Evolutionary conservation across 2,888 invertebrate species (phyloP).

Genomic region (Andrena trimmerana): DNA sequence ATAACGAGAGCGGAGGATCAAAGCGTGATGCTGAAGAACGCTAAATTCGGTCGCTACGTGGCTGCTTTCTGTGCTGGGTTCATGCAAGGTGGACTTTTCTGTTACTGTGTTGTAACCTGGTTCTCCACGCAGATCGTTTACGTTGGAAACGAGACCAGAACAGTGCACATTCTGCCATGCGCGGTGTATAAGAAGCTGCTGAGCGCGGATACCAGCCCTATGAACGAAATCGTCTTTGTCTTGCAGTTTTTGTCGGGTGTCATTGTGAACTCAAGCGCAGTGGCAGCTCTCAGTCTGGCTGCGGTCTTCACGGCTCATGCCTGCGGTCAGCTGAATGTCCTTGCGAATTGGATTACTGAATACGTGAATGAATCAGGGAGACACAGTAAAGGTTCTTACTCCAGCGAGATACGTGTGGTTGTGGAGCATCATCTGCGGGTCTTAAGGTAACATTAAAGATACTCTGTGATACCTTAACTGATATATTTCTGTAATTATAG

Average conservation of each 20-base stretch:
- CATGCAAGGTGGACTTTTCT: conserved; percentile 55
- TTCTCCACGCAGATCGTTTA: conserved; percentile 3
- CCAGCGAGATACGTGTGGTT: conserved; percentile 40
- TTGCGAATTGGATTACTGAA: conserved; percentile 58
- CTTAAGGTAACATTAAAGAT: conserved; percentile 43
- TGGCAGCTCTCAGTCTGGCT: conserved; percentile 60
- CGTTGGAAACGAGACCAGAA: conserved; percentile 57
- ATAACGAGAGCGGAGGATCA: conserved; percentile 49
- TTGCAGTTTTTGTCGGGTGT: conserved; percentile 60
- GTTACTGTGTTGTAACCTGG: conserved; percentile 38
- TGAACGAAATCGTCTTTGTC: conserved; percentile 63
- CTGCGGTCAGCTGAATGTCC: conserved; percentile 68
- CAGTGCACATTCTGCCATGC: conserved; percentile 57
- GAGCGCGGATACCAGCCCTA: conserved; percentile 55
- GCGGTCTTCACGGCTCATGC: conserved; percentile 70
- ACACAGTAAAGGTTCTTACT: not conserved
- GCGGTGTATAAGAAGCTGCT: conserved; percentile 55
- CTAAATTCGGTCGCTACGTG: conserved; percentile 65
- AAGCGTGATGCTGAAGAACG: conserved; percentile 69
- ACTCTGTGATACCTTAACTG: not conserved
- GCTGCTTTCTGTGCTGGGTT: conserved; percentile 54
- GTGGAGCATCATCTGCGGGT: conserved; percentile 65
- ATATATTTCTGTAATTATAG: not conserved
- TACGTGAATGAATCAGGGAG: conserved; percentile 34
- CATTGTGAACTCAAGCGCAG: conserved; percentile 55